Evolutionary conservation across 2,888 invertebrate species (phyloP), one percentile per base, ranked within the genome.

Genomic region (Colletes collaris): DNA sequence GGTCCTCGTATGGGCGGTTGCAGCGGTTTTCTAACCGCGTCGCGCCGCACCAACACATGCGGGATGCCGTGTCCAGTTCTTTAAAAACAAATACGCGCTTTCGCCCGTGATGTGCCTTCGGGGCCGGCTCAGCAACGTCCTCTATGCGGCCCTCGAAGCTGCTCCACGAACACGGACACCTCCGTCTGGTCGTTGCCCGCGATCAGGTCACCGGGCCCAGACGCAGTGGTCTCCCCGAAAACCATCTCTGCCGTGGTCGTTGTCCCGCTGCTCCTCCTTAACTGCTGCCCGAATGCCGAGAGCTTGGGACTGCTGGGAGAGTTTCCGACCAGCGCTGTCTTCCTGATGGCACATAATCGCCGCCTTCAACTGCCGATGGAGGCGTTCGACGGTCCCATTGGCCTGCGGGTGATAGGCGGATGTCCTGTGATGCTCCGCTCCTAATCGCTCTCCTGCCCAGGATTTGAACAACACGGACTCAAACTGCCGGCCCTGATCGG

Each of bases 1-100:
- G 77, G 68, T 11, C 77, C 0, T 77, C 72, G 35, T 77, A 77
- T 0, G n/a, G 77, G 68, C 1, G 66, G 68, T 11, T 77, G 35
- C n/a, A 77, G 44, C 0, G 67, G 53, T 40, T 40, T 65, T 4
- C 16, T 53, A 0, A 65, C 16, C 0, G 73, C 50, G 8, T 73
- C 73, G 0, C n/a, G 10, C 0, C 73, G 63, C 0, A 78, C 19
- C 5, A 78, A 56, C 6, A 73, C 73, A 13, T 78, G 68, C 10
- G n/a, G n/a, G 73, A 35, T 5, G 53, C 52, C 5, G 55, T 53
- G 6, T 46, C 10, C 1, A 73, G 10, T 0, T 59, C 53, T 1
- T 73, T 66, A 6, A 53, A 55, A 1, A 62, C n/a, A 4, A 73
- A 67, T 1, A 60, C 63, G 2, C 1, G 7, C 10, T 49, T 73